Evolutionary conservation across 2,113 vertebrate species (phyloP).

Genomic region (Amia ocellicauda): DNA sequence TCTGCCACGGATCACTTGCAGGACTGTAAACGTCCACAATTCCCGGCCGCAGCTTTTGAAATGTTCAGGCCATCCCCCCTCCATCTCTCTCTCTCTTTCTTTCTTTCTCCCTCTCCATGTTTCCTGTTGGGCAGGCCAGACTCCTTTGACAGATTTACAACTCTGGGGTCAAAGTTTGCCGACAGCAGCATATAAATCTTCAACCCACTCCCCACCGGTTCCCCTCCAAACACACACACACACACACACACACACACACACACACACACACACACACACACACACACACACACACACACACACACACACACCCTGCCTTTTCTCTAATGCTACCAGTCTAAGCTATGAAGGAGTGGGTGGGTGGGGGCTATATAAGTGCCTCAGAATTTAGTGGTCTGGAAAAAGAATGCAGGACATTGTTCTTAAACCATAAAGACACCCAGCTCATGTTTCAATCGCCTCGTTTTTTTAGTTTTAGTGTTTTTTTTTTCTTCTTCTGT

Average conservation of each 20-base stretch:
- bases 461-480: conserved; percentile 25
- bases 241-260: conserved; percentile 58
- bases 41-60: conserved; percentile 50
- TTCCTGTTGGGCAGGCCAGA: conserved; percentile 74
- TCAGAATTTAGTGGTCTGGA: conserved; percentile 46
- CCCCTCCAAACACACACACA: conserved; percentile 29
- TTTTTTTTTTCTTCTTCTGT: conserved; percentile 13
- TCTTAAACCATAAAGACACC: conserved; percentile 50
- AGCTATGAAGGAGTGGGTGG: conserved; percentile 4
- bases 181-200: conserved; percentile 71
- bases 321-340: conserved; percentile 42
- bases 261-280: conserved; percentile 32
- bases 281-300: conserved; percentile 18
- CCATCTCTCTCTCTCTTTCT: conserved; percentile 5
- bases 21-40: conserved; percentile 42
- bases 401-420: conserved; percentile 62
- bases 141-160: conserved; percentile 75
- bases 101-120: conserved; percentile 50
- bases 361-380: conserved; percentile 21
- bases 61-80: conserved; percentile 35
- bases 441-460: conserved; percentile 43
- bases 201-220: conserved; percentile 32
- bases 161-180: conserved; percentile 71
- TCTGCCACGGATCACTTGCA: conserved; percentile 55
- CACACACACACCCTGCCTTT: conserved; percentile 41